Conservation (phyloP, 2,113 vertebrate species). For the Micronisus gabar region DNA sequence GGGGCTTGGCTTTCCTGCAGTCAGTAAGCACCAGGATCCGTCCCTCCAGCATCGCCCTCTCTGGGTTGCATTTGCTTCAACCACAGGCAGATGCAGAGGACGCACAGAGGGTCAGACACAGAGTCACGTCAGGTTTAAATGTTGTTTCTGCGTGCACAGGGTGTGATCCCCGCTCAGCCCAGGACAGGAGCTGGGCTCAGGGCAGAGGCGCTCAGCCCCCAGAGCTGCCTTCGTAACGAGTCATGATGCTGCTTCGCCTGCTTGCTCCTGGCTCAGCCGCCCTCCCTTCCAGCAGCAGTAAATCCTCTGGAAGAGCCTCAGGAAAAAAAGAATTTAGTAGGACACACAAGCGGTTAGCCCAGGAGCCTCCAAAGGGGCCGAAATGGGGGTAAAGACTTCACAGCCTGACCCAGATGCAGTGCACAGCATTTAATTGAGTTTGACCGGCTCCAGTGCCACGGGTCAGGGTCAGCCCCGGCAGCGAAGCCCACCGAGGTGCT, state of each 20-base stretch:
- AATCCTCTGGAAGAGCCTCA: not conserved
- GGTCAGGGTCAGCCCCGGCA: not conserved
- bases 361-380: not conserved
- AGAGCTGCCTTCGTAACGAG: rapidly evolving
- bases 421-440: not conserved
- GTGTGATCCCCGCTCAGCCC: not conserved
- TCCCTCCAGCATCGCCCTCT: not conserved
- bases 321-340: not conserved
- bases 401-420: not conserved
- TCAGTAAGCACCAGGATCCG: rapidly evolving
- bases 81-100: not conserved
- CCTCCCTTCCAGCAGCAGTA: not conserved
- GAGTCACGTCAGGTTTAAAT: rapidly evolving
- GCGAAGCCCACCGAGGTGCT: rapidly evolving
- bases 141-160: rapidly evolving
- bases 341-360: not conserved
- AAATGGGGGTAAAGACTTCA: not conserved
- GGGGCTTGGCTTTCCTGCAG: not conserved
- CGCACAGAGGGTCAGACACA: rapidly evolving
- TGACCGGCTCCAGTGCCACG: not conserved
- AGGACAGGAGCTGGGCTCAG: rapidly evolving
- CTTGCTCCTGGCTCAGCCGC: not conserved
- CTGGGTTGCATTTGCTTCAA: rapidly evolving
- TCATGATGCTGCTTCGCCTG: rapidly evolving
- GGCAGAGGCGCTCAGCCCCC: not conserved